phyloP scores from a whole-genome alignment of 1,140 invertebrate genomes.

The Ooceraea biroi region DNA sequence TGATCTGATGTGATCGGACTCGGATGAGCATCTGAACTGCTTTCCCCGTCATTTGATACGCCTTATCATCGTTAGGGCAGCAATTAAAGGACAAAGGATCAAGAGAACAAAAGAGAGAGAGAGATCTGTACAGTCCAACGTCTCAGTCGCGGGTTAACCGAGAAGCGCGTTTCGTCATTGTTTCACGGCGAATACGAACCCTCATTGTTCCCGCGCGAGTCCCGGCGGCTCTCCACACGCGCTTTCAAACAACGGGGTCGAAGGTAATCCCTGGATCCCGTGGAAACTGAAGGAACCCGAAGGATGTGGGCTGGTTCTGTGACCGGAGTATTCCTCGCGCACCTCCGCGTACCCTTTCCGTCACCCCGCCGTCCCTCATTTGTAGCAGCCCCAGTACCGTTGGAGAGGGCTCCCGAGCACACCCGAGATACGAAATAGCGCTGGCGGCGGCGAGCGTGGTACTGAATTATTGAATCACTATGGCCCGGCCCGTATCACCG shows the following conservation, averaged over 20 bases:
- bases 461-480: conserved; percentile 70
- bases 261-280: conserved; percentile 4
- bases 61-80: conserved; percentile 60
- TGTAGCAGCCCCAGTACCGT: conserved; percentile 20
- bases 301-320: conserved; percentile 1
- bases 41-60: conserved; percentile 55
- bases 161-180: conserved; percentile 64
- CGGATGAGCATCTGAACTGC: not conserved
- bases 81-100: conserved; percentile 71
- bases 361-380: conserved; percentile 35
- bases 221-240: not conserved
- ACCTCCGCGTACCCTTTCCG: conserved; percentile 6
- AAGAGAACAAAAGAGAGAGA: conserved; percentile 5
- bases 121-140: conserved; percentile 38
- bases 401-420: conserved; percentile 60
- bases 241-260: conserved; percentile 12
- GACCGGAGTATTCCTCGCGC: conserved; percentile 10
- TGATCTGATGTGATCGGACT: not conserved
- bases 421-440: conserved; percentile 61
- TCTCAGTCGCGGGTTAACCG: conserved; percentile 51
- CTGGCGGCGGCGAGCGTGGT: conserved; percentile 50
- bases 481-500: conserved; percentile 57
- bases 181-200: conserved; percentile 20
- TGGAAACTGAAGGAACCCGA: conserved; percentile 33
- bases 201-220: conserved; percentile 65